These are phyloP conservation scores for Drosophila cardini DNA, from an alignment of 1,140 invertebrate genomes.

Conservation along the genomic window DNA sequence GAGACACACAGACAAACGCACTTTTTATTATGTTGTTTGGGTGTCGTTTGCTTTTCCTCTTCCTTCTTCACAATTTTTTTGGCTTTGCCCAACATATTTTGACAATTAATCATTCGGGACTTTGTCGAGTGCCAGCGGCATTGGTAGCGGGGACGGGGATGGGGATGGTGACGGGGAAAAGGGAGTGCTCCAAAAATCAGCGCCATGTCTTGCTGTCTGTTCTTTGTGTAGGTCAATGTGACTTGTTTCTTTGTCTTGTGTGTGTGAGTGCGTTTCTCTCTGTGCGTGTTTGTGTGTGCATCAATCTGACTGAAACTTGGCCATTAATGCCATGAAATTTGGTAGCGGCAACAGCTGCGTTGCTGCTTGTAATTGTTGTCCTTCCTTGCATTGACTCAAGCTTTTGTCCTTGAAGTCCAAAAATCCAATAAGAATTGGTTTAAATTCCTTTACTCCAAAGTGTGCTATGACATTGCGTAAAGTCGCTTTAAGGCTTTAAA, in stretches of 20 bases:
- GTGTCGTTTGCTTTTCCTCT: constrained; percentile 22
- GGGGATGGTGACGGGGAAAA: background rate
- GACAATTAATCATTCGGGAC: constrained; percentile 79
- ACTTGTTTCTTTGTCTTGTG: constrained; percentile 44
- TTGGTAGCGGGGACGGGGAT: background rate
- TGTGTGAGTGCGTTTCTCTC: constrained; percentile 39
- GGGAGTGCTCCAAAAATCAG: constrained; percentile 48
- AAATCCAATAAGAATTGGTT: background rate
- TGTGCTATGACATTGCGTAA: constrained; percentile 48
- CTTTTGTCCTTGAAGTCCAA: constrained; percentile 22
- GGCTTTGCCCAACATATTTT: constrained; percentile 77
- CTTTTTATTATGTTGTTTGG: constrained; percentile 78
- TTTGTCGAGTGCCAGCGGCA: constrained; percentile 25
- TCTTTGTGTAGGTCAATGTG: constrained; percentile 74
- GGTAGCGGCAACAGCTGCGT: constrained; percentile 45
- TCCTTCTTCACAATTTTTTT: constrained; percentile 29
- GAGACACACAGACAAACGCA: constrained; percentile 45
- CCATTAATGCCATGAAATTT: constrained; percentile 62
- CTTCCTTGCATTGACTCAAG: constrained; percentile 49
- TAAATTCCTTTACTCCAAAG: constrained; percentile 28
- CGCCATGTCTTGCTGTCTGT: constrained; percentile 55
- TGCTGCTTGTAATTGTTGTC: constrained; percentile 34
- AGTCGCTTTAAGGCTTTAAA: constrained; percentile 1
- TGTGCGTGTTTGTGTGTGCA: constrained; percentile 24
- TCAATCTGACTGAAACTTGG: constrained; percentile 50